These are phyloP conservation scores for Hemistola chrysoprasaria DNA, from an alignment of 2,888 invertebrate genomes.

Conservation along the genomic window DNA sequence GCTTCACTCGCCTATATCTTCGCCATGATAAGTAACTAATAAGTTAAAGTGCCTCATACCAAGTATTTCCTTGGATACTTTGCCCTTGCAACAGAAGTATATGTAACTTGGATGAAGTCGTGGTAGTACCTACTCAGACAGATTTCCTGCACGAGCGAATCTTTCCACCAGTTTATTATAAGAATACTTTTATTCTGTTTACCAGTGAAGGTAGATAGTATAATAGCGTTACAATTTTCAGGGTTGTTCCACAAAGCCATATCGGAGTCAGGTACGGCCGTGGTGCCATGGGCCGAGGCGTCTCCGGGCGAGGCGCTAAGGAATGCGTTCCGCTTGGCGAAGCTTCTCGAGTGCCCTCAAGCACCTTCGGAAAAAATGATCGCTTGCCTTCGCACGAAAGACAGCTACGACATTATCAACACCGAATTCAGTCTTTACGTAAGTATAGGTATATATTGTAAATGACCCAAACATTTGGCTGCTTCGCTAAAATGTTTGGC, in stretches of 20 bases:
- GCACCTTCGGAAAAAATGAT: constrained; percentile 76
- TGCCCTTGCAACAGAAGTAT: too few species aligned
- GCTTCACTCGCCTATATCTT: too few species aligned
- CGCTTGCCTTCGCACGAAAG: constrained; percentile 83
- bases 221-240: constrained; percentile 43
- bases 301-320: constrained; percentile 81
- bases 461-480: neutral
- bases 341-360: constrained; percentile 83
- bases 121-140: too few species aligned
- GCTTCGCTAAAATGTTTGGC: too few species aligned
- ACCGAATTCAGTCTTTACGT: constrained; percentile 87
- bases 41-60: too few species aligned
- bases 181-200: too few species aligned
- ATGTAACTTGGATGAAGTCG: too few species aligned
- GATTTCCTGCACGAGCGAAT: too few species aligned
- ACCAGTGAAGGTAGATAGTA: neutral
- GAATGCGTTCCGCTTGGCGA: constrained; percentile 83
- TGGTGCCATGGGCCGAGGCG: constrained; percentile 86
- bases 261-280: constrained; percentile 88
- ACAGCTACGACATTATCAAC: constrained; percentile 84
- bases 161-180: too few species aligned
- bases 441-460: constrained; percentile 41
- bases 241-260: constrained; percentile 88
- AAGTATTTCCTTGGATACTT: too few species aligned
- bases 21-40: too few species aligned